Percentiles rank a stretch among this genome's conserved stretches.
phyloP scores from a whole-genome alignment of 2,888 invertebrate genomes.

The Brenthis hecate region DNA sequence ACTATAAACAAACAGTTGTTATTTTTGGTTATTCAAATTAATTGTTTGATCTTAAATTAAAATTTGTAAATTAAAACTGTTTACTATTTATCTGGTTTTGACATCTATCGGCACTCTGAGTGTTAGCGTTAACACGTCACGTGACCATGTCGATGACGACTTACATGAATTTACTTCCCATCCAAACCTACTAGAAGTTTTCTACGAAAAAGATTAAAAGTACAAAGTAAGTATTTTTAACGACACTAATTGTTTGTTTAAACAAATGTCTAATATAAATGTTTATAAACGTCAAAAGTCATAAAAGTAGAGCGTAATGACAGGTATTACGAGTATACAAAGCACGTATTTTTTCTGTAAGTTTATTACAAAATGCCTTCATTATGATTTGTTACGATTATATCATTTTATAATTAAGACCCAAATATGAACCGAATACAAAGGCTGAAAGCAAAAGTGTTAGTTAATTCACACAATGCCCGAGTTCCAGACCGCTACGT shows the following conservation, averaged over 20 bases:
- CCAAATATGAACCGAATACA: constrained; percentile 4
- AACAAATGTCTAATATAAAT: neutral
- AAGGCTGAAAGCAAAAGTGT: constrained; percentile 11
- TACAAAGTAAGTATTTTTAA: too few relatives aligned
- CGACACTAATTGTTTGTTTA: neutral
- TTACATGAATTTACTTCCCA: too few relatives aligned
- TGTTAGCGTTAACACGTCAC: too few relatives aligned
- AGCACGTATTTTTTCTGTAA: neutral
- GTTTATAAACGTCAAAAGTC: neutral
- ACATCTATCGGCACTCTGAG: too few relatives aligned
- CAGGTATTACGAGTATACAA: neutral
- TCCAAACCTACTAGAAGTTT: too few relatives aligned
- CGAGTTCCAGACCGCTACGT: constrained; percentile 2
- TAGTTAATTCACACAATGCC: constrained; percentile 8
- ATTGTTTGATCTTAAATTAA: too few relatives aligned
- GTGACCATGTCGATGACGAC: too few relatives aligned
- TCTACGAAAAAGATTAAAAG: too few relatives aligned
- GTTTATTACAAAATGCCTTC: neutral
- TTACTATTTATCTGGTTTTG: too few relatives aligned
- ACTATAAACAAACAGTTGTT: too few relatives aligned
- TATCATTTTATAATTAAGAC: neutral
- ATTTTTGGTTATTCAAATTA: too few relatives aligned
- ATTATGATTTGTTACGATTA: neutral
- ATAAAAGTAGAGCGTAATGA: constrained; percentile 4
- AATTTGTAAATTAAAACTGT: too few relatives aligned